phyloP scores from a whole-genome alignment of 2,797 vertebrate genomes.

The Echiichthys vipera region DNA sequence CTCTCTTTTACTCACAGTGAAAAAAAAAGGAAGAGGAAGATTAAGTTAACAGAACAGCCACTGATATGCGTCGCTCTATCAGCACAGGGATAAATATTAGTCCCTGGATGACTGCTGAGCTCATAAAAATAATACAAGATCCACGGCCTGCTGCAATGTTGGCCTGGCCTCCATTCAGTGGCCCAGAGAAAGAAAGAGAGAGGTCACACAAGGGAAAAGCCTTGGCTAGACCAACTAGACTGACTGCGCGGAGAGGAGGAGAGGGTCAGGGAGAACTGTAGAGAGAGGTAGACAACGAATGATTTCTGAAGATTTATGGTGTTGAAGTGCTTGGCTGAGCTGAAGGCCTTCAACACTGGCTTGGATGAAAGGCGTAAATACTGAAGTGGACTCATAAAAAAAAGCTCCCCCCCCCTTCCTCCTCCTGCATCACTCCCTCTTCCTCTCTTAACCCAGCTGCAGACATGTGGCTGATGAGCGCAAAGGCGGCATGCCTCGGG shows the following conservation, averaged over 20 bases:
- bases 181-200: conserved; percentile 51
- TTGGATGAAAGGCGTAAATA: conserved; percentile 77
- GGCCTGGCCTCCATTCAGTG: conserved; percentile 65
- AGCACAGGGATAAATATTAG: conserved; percentile 74
- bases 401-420: conserved; percentile 29
- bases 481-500: conserved; percentile 27
- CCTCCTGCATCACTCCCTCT: conserved; percentile 36
- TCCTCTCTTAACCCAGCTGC: conserved; percentile 56
- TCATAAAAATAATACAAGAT: conserved; percentile 82
- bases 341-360: conserved; percentile 58
- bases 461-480: conserved; percentile 57
- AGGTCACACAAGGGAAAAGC: conserved; percentile 53
- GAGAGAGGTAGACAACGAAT: conserved; percentile 40
- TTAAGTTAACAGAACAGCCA: conserved; percentile 73
- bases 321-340: conserved; percentile 65
- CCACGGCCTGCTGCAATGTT: conserved; percentile 56
- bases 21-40: conserved; percentile 52
- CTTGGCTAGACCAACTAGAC: conserved; percentile 40
- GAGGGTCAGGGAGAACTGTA: conserved; percentile 33
- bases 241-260: conserved; percentile 25
- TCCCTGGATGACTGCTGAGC: conserved; percentile 75
- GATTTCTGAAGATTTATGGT: conserved; percentile 73
- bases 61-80: conserved; percentile 67
- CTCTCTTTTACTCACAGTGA: too few species aligned
- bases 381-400: conserved; percentile 65